Base-by-base conservation (phyloP, 2,888 invertebrate genomes). In the Steinernema scapterisci region DNA sequence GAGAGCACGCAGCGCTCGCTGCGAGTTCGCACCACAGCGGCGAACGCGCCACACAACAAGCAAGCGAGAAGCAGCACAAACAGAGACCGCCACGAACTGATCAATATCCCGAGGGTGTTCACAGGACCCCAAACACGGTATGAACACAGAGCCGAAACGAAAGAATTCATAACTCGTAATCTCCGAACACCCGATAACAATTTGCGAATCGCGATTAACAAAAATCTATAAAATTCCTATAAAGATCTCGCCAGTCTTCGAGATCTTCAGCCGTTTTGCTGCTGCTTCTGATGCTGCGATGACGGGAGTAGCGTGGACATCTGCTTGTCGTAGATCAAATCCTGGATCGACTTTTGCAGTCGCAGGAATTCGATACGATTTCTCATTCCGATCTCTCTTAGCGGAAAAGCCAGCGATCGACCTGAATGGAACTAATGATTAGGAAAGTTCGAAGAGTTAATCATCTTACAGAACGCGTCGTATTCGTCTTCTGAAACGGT, bases 131-230 rank as follows among this genome's bases (percentile, higher is more conserved):
- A 13, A 13, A 16, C 7, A 63, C 16, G 63, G 31, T 11, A 16
- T 38, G 16, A 1, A 63, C 63, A 13, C 31, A 25, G 31, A 19
- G 63, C 5, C 48, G 16, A 16, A 31, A 25, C 63, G 63, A 27
- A 63, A 63, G 25, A 63, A 63, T 63, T 63, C 48, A 38, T 52
- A 52, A 63, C 63, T 63, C 63, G 63, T 63, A 63, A 38, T 63
- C 63, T 63, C 63, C 27, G 63, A 31, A 25, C 38, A 63, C 63
- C 63, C 63, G 63, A 63, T 27, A 63, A 63, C 63, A 25, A 38
- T 63, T 48, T 31, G 63, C 63, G 31, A 63, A 63, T 63, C 63
- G 38, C 38, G 31, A 19, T 19, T 31, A 38, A 71, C n/a, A 71
- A 27, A 31, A 38, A n/a, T n/a, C n/a, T 71, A 16, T 5, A 72